Conservation (phyloP, 2,797 vertebrate genomes). For the Eptatretus atami region DNA sequence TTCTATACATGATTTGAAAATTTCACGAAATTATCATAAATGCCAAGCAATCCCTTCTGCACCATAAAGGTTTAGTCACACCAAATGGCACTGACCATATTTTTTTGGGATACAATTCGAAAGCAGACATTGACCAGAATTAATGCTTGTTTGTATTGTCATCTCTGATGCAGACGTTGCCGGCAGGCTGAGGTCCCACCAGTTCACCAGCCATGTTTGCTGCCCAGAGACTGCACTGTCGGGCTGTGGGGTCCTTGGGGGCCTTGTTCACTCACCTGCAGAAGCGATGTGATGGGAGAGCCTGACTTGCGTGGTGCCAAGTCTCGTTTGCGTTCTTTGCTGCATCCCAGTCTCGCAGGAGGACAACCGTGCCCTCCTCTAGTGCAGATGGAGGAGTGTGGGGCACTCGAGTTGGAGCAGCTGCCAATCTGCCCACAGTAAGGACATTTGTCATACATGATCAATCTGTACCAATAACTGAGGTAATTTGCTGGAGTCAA, state of each 20-base stretch:
- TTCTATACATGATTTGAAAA: too few relatives aligned
- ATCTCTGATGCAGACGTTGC: conserved; percentile 30
- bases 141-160: too few relatives aligned
- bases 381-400: conserved; percentile 49
- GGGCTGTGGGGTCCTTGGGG: conserved; percentile 58
- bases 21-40: too few relatives aligned
- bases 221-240: conserved; percentile 39
- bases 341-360: conserved; percentile 18
- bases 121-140: too few relatives aligned
- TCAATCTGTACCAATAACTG: too few relatives aligned
- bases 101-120: too few relatives aligned
- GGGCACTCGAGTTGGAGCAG: conserved; percentile 20
- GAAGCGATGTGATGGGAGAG: conserved; percentile 14
- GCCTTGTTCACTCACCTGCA: conserved; percentile 38
- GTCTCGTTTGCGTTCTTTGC: conserved; percentile 27
- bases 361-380: conserved; percentile 32
- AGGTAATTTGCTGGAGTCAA: too few relatives aligned
- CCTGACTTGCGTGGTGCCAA: conserved; percentile 33
- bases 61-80: too few relatives aligned
- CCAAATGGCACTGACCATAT: too few relatives aligned
- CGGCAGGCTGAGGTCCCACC: conserved; percentile 22
- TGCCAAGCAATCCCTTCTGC: too few relatives aligned
- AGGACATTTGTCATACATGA: background rate
- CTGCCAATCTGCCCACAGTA: conserved; percentile 63
- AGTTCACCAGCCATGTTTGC: conserved; percentile 36